phyloP scores from a whole-genome alignment of 2,797 vertebrate species.

The Uromys caudimaculatus region DNA sequence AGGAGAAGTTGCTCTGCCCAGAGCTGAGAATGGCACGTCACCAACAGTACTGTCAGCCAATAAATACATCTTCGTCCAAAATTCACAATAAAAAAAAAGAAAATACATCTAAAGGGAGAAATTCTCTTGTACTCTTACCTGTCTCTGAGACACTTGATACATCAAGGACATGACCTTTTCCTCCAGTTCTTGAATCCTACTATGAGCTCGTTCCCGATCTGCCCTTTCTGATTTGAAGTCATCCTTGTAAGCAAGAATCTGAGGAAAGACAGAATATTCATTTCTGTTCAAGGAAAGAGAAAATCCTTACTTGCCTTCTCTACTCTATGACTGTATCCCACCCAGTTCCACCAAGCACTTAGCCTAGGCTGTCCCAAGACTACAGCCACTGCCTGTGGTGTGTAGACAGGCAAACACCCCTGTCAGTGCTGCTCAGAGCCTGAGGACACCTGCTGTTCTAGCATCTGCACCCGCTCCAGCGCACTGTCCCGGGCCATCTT shows the following conservation, averaged over 20 bases:
- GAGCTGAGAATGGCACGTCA: too few species aligned
- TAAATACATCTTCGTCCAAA: background rate
- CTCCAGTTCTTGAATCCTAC: constrained; percentile 92
- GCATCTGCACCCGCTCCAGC: constrained; percentile 91
- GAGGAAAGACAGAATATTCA: background rate
- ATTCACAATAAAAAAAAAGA: background rate
- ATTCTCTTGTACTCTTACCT: constrained; percentile 86
- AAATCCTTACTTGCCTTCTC: background rate
- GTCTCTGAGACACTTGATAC: constrained; percentile 87
- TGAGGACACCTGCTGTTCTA: constrained; percentile 94
- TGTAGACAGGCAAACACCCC: background rate
- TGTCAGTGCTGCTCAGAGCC: background rate
- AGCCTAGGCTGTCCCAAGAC: background rate
- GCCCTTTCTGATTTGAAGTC: constrained; percentile 95
- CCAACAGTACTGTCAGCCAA: background rate
- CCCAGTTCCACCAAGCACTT: background rate
- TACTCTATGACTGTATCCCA: background rate
- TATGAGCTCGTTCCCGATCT: constrained; percentile 95
- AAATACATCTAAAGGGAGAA: too few species aligned
- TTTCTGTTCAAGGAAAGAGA: background rate
- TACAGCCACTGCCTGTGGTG: background rate
- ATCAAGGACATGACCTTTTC: constrained; percentile 90
- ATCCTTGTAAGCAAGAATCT: constrained; percentile 94
- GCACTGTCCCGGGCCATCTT: constrained; percentile 82
- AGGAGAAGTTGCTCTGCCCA: background rate